phyloP scores from a whole-genome alignment of 2,888 invertebrate species.

The Entomobrya proxima region DNA sequence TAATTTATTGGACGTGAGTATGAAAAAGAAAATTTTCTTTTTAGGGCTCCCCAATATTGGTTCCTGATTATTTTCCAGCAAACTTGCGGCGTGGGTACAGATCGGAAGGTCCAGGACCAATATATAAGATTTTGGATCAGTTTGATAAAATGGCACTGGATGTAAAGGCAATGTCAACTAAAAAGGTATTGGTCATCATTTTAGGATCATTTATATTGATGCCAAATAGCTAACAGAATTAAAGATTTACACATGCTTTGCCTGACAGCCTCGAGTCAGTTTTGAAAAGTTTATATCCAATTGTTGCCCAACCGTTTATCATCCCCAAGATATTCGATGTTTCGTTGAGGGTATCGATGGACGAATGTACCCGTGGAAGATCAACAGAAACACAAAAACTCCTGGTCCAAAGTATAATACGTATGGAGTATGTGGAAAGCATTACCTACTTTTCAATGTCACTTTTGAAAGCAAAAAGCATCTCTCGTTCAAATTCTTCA shows the following conservation, averaged over 20 bases:
- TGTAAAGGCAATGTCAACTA: slow-evolving; percentile 55
- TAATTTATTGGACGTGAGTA: no score
- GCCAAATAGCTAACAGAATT: not conserved
- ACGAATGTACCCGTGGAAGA: slow-evolving; percentile 71
- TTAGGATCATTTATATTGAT: no score
- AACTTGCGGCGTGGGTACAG: slow-evolving; percentile 35
- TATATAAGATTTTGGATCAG: slow-evolving; percentile 28
- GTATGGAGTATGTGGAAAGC: no score
- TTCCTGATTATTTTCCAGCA: slow-evolving; percentile 41
- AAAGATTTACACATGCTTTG: not conserved
- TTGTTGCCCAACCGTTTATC: slow-evolving; percentile 67
- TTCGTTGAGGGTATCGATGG: slow-evolving; percentile 71
- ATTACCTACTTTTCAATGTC: not conserved
- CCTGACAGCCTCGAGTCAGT: slow-evolving; percentile 63
- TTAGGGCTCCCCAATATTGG: slow-evolving; percentile 38
- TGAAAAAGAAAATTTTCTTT: not conserved
- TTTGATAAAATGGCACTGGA: slow-evolving; percentile 50
- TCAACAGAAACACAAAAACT: slow-evolving; percentile 52
- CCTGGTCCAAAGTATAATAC: slow-evolving; percentile 72
- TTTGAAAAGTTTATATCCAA: slow-evolving; percentile 71
- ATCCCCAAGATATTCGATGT: slow-evolving; percentile 70
- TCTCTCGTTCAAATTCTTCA: not conserved
- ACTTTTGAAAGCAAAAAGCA: not conserved
- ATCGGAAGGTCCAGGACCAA: slow-evolving; percentile 47
- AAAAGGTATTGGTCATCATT: no score